Evolutionary conservation across 1,140 invertebrate species (phyloP).

Genomic region (Brachionus calyciflorus): DNA sequence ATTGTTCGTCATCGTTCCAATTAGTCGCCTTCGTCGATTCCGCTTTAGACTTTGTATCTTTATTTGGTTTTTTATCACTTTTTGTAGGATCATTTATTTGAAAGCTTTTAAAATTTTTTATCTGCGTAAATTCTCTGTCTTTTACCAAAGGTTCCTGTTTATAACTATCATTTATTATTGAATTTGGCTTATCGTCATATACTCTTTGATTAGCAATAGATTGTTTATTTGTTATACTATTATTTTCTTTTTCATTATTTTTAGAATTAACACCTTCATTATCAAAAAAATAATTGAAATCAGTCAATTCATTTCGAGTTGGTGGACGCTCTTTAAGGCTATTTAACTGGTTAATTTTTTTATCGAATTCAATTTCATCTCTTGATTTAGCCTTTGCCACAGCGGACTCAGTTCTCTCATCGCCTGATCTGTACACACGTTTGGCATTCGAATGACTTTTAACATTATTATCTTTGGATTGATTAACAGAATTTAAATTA

Average conservation of each 20-base stretch:
- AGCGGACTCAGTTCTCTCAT: background rate
- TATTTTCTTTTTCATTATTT: background rate
- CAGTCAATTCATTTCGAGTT: background rate
- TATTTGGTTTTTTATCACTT: background rate
- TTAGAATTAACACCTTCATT: background rate
- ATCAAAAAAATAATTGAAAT: background rate
- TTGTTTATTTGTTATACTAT: background rate
- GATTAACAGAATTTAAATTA: background rate
- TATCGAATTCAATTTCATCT: background rate
- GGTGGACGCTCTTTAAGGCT: background rate
- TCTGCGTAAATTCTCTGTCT: too few relatives aligned
- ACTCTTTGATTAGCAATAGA: too few relatives aligned
- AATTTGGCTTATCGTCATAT: too few relatives aligned
- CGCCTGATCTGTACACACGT: background rate
- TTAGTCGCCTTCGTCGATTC: background rate
- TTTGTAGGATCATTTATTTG: background rate
- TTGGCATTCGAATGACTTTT: slow-evolving; percentile 24
- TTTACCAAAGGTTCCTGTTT: too few relatives aligned
- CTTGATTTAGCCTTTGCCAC: background rate
- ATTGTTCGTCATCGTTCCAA: background rate
- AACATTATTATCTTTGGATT: background rate
- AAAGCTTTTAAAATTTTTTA: too few relatives aligned
- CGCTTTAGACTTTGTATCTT: background rate
- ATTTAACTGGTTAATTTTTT: slow-evolving; percentile 5
- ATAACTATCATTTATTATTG: too few relatives aligned